Percentiles rank a stretch among this genome's conserved stretches.
phyloP scores from a whole-genome alignment of 2,797 vertebrate genomes.

The Chelon labrosus region DNA sequence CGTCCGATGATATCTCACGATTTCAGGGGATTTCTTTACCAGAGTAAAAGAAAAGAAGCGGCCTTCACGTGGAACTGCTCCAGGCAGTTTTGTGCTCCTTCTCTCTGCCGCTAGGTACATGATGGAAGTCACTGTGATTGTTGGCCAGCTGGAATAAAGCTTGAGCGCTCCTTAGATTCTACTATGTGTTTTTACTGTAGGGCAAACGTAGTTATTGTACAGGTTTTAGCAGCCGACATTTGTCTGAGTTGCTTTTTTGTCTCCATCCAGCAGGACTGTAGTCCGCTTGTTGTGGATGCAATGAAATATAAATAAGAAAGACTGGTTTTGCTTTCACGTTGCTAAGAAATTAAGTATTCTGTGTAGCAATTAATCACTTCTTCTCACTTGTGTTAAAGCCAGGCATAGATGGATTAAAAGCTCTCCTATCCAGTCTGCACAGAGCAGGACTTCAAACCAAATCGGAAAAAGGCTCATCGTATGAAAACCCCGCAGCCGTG shows the following conservation, averaged over 20 bases:
- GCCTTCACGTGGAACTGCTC: conserved; percentile 7
- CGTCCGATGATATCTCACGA: conserved; percentile 40
- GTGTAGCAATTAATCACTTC: conserved; percentile 39
- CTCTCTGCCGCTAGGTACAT: conserved; percentile 10
- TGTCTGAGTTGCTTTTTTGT: conserved; percentile 7
- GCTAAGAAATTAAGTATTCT: conserved; percentile 23
- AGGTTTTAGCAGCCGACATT: conserved; percentile 29
- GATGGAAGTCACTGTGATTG: conserved; percentile 46
- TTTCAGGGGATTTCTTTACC: conserved; percentile 14
- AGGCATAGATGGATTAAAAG: conserved; percentile 45
- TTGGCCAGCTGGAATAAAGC: conserved; percentile 24
- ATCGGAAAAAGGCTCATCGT: conserved; percentile 15
- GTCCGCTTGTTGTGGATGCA: conserved; percentile 25
- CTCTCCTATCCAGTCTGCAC: conserved; percentile 17
- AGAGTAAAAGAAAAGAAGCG: conserved; percentile 36
- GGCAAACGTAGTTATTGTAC: background rate
- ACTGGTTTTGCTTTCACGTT: conserved; percentile 32
- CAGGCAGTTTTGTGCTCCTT: conserved; percentile 30
- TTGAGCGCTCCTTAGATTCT: conserved; percentile 26
- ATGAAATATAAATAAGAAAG: conserved; percentile 27
- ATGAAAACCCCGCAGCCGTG: conserved; percentile 8
- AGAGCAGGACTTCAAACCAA: conserved; percentile 27
- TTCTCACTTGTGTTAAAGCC: conserved; percentile 18
- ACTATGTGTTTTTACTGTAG: conserved; percentile 19
- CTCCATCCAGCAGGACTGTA: background rate